Evolutionary conservation across 2,797 vertebrate genomes (phyloP), one percentile per base, ranked within the genome.

Genomic region (Salarias fasciatus): DNA sequence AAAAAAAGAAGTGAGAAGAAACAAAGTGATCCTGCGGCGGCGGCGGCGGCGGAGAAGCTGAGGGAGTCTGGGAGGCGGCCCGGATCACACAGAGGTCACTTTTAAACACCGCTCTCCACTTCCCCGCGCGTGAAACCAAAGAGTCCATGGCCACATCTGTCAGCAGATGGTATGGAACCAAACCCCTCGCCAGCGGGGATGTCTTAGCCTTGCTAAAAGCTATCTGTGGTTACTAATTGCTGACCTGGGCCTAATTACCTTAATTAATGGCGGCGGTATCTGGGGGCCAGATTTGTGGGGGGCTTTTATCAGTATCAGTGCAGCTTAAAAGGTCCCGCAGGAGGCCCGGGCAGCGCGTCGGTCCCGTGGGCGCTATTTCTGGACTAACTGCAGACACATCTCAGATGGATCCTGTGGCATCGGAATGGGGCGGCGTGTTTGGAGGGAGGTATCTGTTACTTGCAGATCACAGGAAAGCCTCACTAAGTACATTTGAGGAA

Each of bases 211-310:
- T 86, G 91, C 94, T 97, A 95, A 98, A 94, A 96, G 95, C 92
- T 93, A 91, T 94, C 94, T 95, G 92, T 83, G 93, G 93, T 94
- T 93, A 94, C 93, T 95, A 95, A 96, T 95, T 95, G 95, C 90
- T 90, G 94, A 88, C 93, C 92, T 89, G 93, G 94, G 94, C 94
- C 93, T 96, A 95, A 95, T 98, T 95, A 94, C 87, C 89, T 94
- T 98, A 98, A 99, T 99, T 98, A 99, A 98, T 95, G 95, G 95
- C 89, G 76, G 58, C 76, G 91, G 91, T 94, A 91, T 92, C 87
- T 91, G 29, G 78, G 86, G 80, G 69, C 68, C 71, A 69, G 82
- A 72, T 83, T 84, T 84, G 87, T 59, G 52, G 81, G 81, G 77
- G 79, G 85, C 86, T 90, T 88, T 91, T 90, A 92, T 91, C 88